phyloP scores from a whole-genome alignment of 2,888 invertebrate genomes.

The Colletes collaris region DNA sequence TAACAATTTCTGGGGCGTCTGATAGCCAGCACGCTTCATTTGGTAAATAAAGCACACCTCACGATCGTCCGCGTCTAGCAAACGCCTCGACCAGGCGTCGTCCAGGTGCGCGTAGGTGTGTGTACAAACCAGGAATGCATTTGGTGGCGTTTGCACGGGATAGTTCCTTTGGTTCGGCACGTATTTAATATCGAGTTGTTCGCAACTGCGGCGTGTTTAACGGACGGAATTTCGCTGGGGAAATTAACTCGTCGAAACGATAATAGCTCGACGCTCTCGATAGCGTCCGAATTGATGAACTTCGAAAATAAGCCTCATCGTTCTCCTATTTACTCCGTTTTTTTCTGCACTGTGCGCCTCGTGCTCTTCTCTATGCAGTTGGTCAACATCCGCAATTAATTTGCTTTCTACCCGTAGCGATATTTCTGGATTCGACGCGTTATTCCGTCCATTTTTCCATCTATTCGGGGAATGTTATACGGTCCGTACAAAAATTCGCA shows the following conservation, averaged over 20 bases:
- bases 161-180: constrained; percentile 59
- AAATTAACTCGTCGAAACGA: constrained; percentile 60
- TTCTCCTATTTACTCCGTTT: too few relatives aligned
- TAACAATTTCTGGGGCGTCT: too few relatives aligned
- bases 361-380: too few relatives aligned
- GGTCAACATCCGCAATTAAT: not conserved
- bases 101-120: not conserved
- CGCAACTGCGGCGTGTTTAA: constrained; percentile 56
- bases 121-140: constrained; percentile 17
- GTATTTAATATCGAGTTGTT: constrained; percentile 70
- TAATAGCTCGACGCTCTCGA: constrained; percentile 7
- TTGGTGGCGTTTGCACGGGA: constrained; percentile 28
- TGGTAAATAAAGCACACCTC: constrained; percentile 19
- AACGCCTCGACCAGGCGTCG: constrained; percentile 22
- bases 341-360: too few relatives aligned
- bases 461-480: not conserved
- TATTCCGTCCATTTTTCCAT: not conserved
- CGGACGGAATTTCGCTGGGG: constrained; percentile 31
- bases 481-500: constrained; percentile 15
- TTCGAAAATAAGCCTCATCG: not conserved
- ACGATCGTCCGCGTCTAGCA: constrained; percentile 23
- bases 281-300: not conserved
- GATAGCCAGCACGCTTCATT: too few relatives aligned
- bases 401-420: not conserved
- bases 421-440: not conserved